A percentile compares a stretch with the other conserved stretches of the same genome.
These are phyloP conservation scores for Diarsia dahlii DNA, from an alignment of 2,888 invertebrate species.

Conservation along the genomic window DNA sequence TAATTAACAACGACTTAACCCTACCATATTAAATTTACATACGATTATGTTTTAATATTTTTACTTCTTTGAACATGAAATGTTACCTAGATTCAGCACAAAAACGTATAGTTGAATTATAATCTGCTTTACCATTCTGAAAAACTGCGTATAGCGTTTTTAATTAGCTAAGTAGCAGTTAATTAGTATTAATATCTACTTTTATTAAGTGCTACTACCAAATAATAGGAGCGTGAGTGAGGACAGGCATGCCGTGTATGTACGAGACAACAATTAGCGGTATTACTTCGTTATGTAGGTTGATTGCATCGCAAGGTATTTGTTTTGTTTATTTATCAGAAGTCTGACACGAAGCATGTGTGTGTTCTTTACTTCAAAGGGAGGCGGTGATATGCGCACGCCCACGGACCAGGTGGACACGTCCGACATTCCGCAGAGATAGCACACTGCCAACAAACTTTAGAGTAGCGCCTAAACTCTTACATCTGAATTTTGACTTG, in stretches of 20 bases:
- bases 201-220: neutral
- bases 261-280: conserved; percentile 72
- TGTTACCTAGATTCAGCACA: conserved; percentile 9
- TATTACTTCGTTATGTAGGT: conserved; percentile 73
- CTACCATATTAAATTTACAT: conserved; percentile 76
- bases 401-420: conserved; percentile 84
- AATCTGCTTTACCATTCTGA: neutral
- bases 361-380: conserved; percentile 79
- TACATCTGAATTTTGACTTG: conserved; percentile 69
- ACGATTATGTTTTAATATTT: conserved; percentile 52
- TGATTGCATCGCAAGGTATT: conserved; percentile 74
- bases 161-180: neutral
- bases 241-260: conserved; percentile 50
- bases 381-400: conserved; percentile 75
- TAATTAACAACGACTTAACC: conserved; percentile 87
- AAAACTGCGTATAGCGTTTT: neutral
- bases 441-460: conserved; percentile 78
- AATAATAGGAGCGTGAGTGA: conserved; percentile 13
- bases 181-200: neutral
- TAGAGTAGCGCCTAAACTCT: conserved; percentile 72
- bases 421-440: conserved; percentile 77
- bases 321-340: conserved; percentile 71
- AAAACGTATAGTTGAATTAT: neutral
- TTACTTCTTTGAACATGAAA: conserved; percentile 54
- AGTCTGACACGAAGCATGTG: conserved; percentile 67